phyloP scores from a whole-genome alignment of 1,140 invertebrate species.

The Phymastichus coffea region DNA sequence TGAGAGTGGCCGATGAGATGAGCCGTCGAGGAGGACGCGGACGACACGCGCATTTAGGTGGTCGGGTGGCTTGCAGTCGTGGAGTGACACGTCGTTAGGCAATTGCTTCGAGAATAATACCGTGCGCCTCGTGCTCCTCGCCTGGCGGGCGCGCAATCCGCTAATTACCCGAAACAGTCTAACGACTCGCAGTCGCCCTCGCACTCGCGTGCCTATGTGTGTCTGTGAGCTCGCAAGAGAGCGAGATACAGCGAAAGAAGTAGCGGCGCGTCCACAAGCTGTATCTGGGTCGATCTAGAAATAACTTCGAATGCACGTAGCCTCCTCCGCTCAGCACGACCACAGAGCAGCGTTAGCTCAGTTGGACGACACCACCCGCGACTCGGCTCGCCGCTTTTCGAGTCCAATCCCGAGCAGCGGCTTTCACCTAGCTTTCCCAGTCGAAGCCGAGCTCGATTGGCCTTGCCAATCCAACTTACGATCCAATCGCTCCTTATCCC shows the following conservation, averaged over 20 bases:
- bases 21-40: too few relatives aligned
- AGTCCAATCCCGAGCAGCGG: constrained; percentile 33
- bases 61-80: not conserved
- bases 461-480: too few relatives aligned
- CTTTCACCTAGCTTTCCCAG: too few relatives aligned
- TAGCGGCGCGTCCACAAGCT: constrained; percentile 40
- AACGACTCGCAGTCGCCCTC: constrained; percentile 43
- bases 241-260: not conserved
- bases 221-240: not conserved
- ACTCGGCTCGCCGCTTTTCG: constrained; percentile 9
- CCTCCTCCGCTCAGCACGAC: constrained; percentile 29
- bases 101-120: constrained; percentile 33
- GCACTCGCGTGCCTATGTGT: constrained; percentile 2
- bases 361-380: constrained; percentile 26
- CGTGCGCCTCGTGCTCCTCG: constrained; percentile 27
- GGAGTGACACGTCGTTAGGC: constrained; percentile 17
- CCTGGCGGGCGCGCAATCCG: constrained; percentile 42
- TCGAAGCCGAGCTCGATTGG: too few relatives aligned
- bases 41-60: too few relatives aligned
- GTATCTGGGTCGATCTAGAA: constrained; percentile 53
- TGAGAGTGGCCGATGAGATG: constrained; percentile 4
- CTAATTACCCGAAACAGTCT: constrained; percentile 54
- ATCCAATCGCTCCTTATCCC: too few relatives aligned
- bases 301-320: constrained; percentile 51
- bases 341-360: constrained; percentile 2